Evolutionary conservation across 2,888 invertebrate species (phyloP), one percentile per base, ranked within the genome.

Genomic region (Temnothorax unifasciatus): DNA sequence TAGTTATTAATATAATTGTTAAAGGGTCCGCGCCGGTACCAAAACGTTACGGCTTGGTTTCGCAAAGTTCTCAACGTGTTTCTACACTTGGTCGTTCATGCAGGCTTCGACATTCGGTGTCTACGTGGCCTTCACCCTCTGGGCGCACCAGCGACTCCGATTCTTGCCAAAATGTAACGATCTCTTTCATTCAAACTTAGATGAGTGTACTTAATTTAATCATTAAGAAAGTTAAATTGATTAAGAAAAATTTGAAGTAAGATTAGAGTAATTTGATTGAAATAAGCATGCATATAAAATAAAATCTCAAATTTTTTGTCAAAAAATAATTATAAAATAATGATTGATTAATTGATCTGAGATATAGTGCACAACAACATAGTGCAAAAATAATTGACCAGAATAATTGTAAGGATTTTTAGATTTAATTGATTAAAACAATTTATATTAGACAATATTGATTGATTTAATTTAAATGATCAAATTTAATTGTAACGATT

Each of bases 41-140:
- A 95, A 95, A 47, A 95, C 97, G 11, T 96, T 97, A 74, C 93
- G 93, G 54, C 94, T 93, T 86, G 96, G 96, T 1, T 96, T 97
- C 88, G 96, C 96, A 18, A 96, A 96, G 85, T 95, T 97, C 50
- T 95, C 96, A 71, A 94, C 95, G 76, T 96, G 96, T 1, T 91
- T 97, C 69, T 91, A 94, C 2, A 93, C 96, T 68, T 97, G 97
- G 96, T 91, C 95, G 2, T 81, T 94, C 13, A 95, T 96, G 95
- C 95, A 96, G 83, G 61, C 93, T 0, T 93, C 95, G 13, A 95
- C 95, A 0, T 92, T 96, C 50, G 88, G 91, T 0, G 90, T 95
- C 1, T 96, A 95, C 90, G 93, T 92, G 64, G 94, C 93, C 3
- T 95, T 96, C 83, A 94, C 92, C 18, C 86, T 95, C 8, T 97